These are phyloP conservation scores for Betta splendens DNA, from an alignment of 2,797 vertebrate genomes.

Conservation along the genomic window DNA sequence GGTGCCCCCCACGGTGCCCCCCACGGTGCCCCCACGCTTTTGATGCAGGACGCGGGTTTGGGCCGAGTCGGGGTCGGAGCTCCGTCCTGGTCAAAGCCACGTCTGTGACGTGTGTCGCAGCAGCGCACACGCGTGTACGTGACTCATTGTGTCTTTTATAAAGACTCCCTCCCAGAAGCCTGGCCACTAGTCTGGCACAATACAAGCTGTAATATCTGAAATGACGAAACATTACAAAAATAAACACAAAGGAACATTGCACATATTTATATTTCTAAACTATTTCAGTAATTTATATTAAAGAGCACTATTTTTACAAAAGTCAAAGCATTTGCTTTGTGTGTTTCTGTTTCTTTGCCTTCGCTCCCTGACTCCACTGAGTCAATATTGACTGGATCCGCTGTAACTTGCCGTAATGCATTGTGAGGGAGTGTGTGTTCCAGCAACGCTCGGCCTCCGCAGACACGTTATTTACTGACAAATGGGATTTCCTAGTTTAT, in stretches of 20 bases:
- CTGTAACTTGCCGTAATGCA: slow-evolving; percentile 48
- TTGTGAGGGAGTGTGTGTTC: slow-evolving; percentile 45
- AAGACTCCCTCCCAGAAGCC: slow-evolving; percentile 89
- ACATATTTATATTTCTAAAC: slow-evolving; percentile 99
- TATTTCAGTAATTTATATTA: slow-evolving; percentile 99
- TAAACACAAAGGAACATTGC: slow-evolving; percentile 93
- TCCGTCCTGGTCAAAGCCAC: slow-evolving; percentile 47
- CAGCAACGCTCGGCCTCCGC: slow-evolving; percentile 40
- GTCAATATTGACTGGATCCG: slow-evolving; percentile 59
- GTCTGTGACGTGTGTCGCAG: slow-evolving; percentile 82
- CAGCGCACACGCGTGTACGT: slow-evolving; percentile 77
- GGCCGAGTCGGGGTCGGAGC: slow-evolving; percentile 32
- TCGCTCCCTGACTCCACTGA: slow-evolving; percentile 28
- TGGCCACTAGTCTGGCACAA: slow-evolving; percentile 90
- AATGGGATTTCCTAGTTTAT: slow-evolving; percentile 63
- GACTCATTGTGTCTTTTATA: slow-evolving; percentile 93
- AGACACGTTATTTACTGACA: slow-evolving; percentile 52
- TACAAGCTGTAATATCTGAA: slow-evolving; percentile 92
- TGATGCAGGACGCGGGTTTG: slow-evolving; percentile 53
- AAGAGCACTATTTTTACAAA: slow-evolving; percentile 99
- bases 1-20: slow-evolving; percentile 16
- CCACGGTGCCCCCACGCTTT: no score
- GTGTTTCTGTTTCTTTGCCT: slow-evolving; percentile 60
- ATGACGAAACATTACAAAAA: slow-evolving; percentile 82
- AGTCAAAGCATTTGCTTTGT: slow-evolving; percentile 75